These are phyloP conservation scores for Chloroceryle amazona DNA, from an alignment of 2,797 vertebrate species.

Conservation along the genomic window DNA sequence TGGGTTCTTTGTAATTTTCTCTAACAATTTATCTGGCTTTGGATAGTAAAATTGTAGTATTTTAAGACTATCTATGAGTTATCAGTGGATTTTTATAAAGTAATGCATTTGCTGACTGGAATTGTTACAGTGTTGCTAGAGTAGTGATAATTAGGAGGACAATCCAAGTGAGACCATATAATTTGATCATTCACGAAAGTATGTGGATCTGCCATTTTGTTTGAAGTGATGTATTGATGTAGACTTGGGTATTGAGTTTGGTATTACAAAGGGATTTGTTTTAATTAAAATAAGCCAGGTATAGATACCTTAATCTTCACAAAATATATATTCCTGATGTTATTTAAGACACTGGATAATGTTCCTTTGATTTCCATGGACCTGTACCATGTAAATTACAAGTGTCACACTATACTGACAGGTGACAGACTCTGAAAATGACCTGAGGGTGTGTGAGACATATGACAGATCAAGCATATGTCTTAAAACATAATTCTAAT, in stretches of 20 bases:
- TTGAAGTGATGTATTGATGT: neutral
- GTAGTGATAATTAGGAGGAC: neutral
- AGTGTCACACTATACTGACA: neutral
- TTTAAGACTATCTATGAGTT: neutral
- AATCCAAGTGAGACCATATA: neutral
- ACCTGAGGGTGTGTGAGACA: constrained; percentile 8
- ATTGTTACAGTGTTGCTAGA: neutral
- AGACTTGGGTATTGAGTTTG: neutral
- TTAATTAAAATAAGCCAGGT: neutral
- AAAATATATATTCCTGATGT: neutral
- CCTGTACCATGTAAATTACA: neutral
- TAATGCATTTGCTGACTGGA: neutral
- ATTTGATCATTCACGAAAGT: neutral
- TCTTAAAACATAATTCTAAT: neutral
- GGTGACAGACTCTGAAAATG: constrained; percentile 8
- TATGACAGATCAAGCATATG: neutral
- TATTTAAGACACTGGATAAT: neutral
- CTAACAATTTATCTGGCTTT: neutral
- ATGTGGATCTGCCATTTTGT: constrained; percentile 13
- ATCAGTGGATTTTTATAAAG: neutral
- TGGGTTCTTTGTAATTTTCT: neutral
- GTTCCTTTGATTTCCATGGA: neutral
- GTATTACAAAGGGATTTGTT: neutral
- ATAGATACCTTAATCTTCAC: neutral
- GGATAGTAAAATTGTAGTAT: neutral